Evolutionary conservation across 2,113 vertebrate species (phyloP).

Genomic region (Asarcornis scutulata): DNA sequence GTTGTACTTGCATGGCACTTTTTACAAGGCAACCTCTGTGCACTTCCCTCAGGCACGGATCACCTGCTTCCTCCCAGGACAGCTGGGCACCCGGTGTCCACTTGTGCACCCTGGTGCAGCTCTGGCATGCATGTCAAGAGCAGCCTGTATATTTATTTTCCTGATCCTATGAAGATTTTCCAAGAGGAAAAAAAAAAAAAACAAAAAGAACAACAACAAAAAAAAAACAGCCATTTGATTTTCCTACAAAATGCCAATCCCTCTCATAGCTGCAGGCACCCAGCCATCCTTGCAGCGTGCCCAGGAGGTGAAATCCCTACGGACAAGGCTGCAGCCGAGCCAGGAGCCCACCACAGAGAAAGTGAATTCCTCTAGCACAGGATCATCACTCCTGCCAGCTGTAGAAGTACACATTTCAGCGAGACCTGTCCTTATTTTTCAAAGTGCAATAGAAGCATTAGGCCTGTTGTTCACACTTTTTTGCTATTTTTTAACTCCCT

Average conservation of each 20-base stretch:
- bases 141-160: background rate
- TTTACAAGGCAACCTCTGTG: background rate
- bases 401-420: background rate
- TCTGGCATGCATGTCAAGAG: accelerated
- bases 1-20: background rate
- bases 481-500: background rate
- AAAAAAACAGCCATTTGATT: background rate
- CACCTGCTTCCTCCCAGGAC: background rate
- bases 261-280: background rate
- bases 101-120: background rate
- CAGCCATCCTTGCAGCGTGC: background rate
- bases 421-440: background rate
- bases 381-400: background rate
- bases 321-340: background rate
- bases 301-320: background rate
- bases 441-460: background rate
- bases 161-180: background rate
- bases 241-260: background rate
- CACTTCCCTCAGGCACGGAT: background rate
- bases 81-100: background rate
- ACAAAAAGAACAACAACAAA: background rate
- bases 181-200: background rate
- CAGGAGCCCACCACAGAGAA: background rate
- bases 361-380: background rate
- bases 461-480: background rate